Evolutionary conservation across 2,113 vertebrate genomes (phyloP).

Genomic region (Rhabdornis inornatus): DNA sequence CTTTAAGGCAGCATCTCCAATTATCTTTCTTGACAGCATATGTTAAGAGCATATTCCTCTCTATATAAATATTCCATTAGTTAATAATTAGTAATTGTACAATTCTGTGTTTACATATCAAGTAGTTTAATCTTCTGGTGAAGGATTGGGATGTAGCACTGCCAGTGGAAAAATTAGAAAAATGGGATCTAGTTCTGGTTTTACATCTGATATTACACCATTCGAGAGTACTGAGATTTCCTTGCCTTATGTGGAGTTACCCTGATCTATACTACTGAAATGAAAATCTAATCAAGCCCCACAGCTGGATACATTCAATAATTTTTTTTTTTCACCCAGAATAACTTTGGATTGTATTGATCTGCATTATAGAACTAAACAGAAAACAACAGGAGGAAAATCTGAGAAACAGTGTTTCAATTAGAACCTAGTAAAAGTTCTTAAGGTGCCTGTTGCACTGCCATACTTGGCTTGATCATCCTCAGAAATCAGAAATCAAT

Average conservation of each 20-base stretch:
- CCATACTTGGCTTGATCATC: not conserved
- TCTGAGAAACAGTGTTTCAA: constrained; percentile 1
- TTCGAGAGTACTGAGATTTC: not conserved
- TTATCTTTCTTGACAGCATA: not conserved
- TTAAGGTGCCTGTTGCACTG: not conserved
- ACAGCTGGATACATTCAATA: constrained; percentile 16
- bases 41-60: not conserved
- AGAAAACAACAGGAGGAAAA: constrained; percentile 15
- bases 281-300: constrained; percentile 48
- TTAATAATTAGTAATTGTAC: not conserved
- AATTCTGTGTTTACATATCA: not conserved
- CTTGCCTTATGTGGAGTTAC: not conserved
- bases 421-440: constrained; percentile 28
- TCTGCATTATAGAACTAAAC: constrained; percentile 17
- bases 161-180: not conserved
- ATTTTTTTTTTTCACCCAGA: not conserved
- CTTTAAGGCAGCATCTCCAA: not conserved
- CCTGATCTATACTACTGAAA: constrained; percentile 20
- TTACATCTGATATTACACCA: not conserved
- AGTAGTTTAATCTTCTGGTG: not conserved
- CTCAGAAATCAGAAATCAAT: constrained; percentile 21
- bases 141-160: not conserved
- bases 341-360: constrained; percentile 7
- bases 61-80: not conserved
- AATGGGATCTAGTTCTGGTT: not conserved